Base-by-base conservation (phyloP, 2,888 invertebrate genomes). In the Drosophila picticornis region DNA sequence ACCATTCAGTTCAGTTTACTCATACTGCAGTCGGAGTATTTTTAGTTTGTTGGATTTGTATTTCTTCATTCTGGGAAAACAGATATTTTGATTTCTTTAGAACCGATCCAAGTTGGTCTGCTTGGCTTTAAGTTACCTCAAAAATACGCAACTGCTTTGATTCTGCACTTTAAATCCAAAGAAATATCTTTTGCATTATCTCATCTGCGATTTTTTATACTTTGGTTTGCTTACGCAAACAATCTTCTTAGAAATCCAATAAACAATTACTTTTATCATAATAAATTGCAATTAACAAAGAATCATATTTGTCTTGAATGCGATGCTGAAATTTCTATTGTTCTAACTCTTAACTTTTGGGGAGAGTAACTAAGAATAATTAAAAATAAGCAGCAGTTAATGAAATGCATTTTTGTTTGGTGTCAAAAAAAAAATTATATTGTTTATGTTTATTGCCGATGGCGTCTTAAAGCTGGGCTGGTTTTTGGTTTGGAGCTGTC, bases 271-370 rank as follows among this genome's bases (percentile, higher is more conserved):
- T 4, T 5, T 43, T 11, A 11, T 11, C 11, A 43, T n/a, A 43
- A 43, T 43, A 40, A 11, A 22, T n/a, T 40, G 40, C n/a, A 22
- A 22, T 4, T 11, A 43, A 43, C 27, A 32, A 55, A 34, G 22
- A 75, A 82, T 77, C 87, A 75, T 64, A 88, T 88, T 90, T 88
- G 56, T 57, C 69, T 69, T 52, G 70, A 80, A 67, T 69, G 67
- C 50, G 63, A 58, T 61, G 67, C 48, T 65, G 34, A 63, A 73
- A 75, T 82, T 72, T 46, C 74, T 77, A 75, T 79, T 76, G 57
- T 74, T 75, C 63, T 79, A 80, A 77, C 22, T 4, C 22, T 2
- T 16, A 22, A 46, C 7, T 34, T 27, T 43, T 16, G 31, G 27
- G 13, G 2, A 5, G 43, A 16, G 6, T 38, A 38, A 27, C 19